Evolutionary conservation across 2,113 vertebrate species (phyloP), one percentile per base, ranked within the genome.

Genomic region (Alexandromys fortis): DNA sequence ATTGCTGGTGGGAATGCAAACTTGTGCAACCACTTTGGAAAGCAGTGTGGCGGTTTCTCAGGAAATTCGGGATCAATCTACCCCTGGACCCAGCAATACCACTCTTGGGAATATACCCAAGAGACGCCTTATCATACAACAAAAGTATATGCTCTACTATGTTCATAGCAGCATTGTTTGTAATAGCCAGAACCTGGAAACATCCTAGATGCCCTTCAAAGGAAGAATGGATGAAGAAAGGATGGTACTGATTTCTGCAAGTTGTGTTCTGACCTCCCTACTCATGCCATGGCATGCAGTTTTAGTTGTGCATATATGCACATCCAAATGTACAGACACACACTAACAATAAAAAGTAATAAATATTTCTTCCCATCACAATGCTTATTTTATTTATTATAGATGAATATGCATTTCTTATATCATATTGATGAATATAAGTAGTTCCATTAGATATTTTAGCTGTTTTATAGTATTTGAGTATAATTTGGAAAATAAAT

Each of bases 401-500:
- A 45, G 33, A 78, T 61, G 92, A 89, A 63, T 78, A 78, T 78
- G 2, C 0, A 22, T 88, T 89, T 90, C 19, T 89, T 95, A 35
- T 63, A 22, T 75, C 2, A 90, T 30, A 11, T 76, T 14, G 8
- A 65, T 86, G 3, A 67, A n/a, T 73, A 26, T 89, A 90, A 93
- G 8, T 63, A 85, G 17, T 58, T 89, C 11, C 22, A 19, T 86
- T 77, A 94, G 92, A 95, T 93, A 90, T 49, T 55, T 77, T 86
- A 89, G 72, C 67, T 96, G 9, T 1, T 65, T 76, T 83, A 94
- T 67, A 78, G 81, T 93, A 45, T 78, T 76, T 35, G n/a, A 89
- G 21, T 35, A 17, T 49, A 95, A 22, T 90, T 70, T 96, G 86
- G 94, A 22, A 95, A 94, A 89, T 75, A 45, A 90, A 47, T 52